phyloP scores from a whole-genome alignment of 2,113 vertebrate species.

The Scophthalmus maximus region DNA sequence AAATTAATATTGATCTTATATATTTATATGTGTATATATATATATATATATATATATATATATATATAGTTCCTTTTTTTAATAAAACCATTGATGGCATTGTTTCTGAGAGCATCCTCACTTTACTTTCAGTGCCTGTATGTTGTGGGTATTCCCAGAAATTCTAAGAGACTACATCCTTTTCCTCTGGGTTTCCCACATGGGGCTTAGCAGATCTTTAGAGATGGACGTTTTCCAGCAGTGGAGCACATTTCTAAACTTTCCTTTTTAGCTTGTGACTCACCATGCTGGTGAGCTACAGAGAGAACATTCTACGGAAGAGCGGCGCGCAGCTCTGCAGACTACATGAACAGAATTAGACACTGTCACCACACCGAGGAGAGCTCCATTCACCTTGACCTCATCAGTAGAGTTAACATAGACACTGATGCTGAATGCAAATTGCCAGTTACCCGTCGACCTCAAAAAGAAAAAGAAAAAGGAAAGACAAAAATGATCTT shows the following conservation, averaged over 20 bases:
- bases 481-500: conserved; percentile 32
- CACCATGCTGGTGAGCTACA: background rate
- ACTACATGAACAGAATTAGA: conserved; percentile 3
- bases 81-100: too few species aligned
- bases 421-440: background rate
- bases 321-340: background rate
- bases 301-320: background rate
- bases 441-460: conserved; percentile 8
- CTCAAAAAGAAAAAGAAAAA: conserved; percentile 9
- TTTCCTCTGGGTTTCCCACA: conserved; percentile 33
- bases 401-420: conserved; percentile 11
- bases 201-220: background rate
- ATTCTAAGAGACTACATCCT: background rate
- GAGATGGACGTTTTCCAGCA: background rate
- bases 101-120: background rate
- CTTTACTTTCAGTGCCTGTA: background rate
- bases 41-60: too few species aligned
- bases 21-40: too few species aligned
- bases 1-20: too few species aligned
- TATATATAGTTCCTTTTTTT: too few species aligned
- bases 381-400: conserved; percentile 2
- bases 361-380: fast-evolving
- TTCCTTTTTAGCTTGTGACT: conserved; percentile 24
- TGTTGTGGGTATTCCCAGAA: background rate
- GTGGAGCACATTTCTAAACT: background rate